These are phyloP conservation scores for Bemisia tabaci DNA, from an alignment of 1,140 invertebrate species.

Conservation along the genomic window DNA sequence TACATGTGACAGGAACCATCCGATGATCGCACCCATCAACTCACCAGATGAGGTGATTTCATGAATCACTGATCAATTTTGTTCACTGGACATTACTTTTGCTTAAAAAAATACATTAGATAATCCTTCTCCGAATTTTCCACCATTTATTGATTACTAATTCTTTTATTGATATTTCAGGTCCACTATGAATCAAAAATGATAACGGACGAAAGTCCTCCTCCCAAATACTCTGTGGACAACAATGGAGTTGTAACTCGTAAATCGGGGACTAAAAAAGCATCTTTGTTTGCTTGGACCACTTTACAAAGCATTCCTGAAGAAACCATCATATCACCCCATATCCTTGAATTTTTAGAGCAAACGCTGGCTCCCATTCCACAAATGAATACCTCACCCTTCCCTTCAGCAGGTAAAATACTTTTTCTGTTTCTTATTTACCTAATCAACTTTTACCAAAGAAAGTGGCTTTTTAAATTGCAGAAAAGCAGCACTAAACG, in stretches of 20 bases:
- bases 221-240: conserved; percentile 23
- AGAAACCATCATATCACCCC: conserved; percentile 87
- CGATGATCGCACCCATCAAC: too few relatives aligned
- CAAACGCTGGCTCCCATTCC: conserved; percentile 89
- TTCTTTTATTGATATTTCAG: conserved; percentile 29
- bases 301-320: conserved; percentile 90
- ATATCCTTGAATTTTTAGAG: conserved; percentile 87
- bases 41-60: too few relatives aligned
- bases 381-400: conserved; percentile 13
- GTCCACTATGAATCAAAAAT: conserved; percentile 79
- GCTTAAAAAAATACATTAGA: too few relatives aligned
- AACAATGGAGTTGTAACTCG: conserved; percentile 17
- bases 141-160: too few relatives aligned
- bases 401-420: conserved; percentile 9
- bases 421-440: background rate
- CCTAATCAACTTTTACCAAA: too few relatives aligned
- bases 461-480: too few relatives aligned
- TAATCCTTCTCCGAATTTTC: too few relatives aligned
- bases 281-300: conserved; percentile 88
- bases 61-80: too few relatives aligned
- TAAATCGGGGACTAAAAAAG: conserved; percentile 55
- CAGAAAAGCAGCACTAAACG: too few relatives aligned
- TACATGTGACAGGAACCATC: too few relatives aligned
- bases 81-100: too few relatives aligned
- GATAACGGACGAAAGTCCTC: conserved; percentile 41